A percentile compares a stretch with the other conserved stretches of the same genome.
Conservation (phyloP, 2,888 invertebrate species). For the Synanthedon myopaeformis region DNA sequence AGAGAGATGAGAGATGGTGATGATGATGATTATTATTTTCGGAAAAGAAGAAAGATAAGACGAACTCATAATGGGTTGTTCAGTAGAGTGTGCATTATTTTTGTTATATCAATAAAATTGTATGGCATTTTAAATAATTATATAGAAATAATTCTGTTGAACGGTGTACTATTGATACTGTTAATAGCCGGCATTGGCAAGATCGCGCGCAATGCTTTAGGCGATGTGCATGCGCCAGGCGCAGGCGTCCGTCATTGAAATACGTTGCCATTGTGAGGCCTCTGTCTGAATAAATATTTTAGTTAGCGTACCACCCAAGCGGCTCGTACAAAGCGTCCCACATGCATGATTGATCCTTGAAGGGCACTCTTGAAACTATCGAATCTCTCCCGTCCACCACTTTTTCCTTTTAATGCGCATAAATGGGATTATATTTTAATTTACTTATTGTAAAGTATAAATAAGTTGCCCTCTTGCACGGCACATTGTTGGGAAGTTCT, state of each 20-base stretch:
- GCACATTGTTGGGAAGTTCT: neutral
- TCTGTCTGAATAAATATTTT: constrained; percentile 62
- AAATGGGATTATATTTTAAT: constrained; percentile 2
- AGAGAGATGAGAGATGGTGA: too few species aligned
- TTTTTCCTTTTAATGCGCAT: neutral
- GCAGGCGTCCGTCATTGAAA: constrained; percentile 44
- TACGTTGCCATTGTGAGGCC: constrained; percentile 58
- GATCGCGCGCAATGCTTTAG: constrained; percentile 17
- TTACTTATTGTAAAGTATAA: constrained; percentile 1
- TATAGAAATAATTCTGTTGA: too few species aligned
- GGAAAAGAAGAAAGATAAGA: too few species aligned
- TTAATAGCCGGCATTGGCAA: neutral
- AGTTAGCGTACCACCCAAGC: constrained; percentile 58
- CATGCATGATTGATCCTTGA: constrained; percentile 61
- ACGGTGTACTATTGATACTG: too few species aligned
- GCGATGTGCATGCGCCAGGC: constrained; percentile 11
- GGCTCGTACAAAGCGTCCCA: constrained; percentile 40
- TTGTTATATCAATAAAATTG: too few species aligned
- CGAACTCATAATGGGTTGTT: too few species aligned
- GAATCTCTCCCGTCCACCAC: constrained; percentile 8
- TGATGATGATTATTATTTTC: too few species aligned
- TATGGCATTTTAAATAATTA: too few species aligned
- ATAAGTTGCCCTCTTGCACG: neutral
- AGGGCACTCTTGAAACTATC: constrained; percentile 24
- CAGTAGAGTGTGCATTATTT: too few species aligned